These are phyloP conservation scores for Spicauda simplicius DNA, from an alignment of 2,888 invertebrate genomes.

Conservation along the genomic window DNA sequence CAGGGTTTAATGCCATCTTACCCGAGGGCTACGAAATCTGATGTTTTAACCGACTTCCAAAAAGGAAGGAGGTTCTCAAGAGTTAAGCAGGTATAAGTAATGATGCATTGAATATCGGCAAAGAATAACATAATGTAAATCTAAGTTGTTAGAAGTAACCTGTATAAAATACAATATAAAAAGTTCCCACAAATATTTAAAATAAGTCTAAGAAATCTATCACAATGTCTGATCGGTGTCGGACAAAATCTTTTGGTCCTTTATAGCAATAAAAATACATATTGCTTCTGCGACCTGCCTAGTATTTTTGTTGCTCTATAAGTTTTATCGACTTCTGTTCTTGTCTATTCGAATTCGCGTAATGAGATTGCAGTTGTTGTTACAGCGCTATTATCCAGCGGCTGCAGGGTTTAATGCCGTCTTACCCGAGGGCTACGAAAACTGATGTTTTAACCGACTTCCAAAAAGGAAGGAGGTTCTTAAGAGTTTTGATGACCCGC, in stretches of 20 bases:
- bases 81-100: no score
- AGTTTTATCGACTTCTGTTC: constrained; percentile 33
- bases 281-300: background rate
- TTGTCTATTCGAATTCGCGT: constrained; percentile 50
- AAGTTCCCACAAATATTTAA: no score
- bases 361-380: constrained; percentile 74
- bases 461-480: no score
- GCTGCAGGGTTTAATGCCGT: constrained; percentile 59
- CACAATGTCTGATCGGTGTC: background rate
- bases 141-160: no score
- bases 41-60: background rate
- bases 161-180: no score
- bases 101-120: no score
- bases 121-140: no score
- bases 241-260: background rate
- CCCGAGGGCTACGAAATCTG: constrained; percentile 17
- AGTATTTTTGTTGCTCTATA: constrained; percentile 29
- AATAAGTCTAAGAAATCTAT: background rate
- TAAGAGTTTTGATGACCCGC: no score
- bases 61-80: no score
- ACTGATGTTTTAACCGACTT: background rate
- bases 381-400: constrained; percentile 65
- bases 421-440: constrained; percentile 46
- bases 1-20: constrained; percentile 60
- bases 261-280: constrained; percentile 6